Percentiles rank a stretch among this genome's conserved stretches.
Evolutionary conservation across 2,113 vertebrate species (phyloP).

Genomic region (Tautogolabrus adspersus): DNA sequence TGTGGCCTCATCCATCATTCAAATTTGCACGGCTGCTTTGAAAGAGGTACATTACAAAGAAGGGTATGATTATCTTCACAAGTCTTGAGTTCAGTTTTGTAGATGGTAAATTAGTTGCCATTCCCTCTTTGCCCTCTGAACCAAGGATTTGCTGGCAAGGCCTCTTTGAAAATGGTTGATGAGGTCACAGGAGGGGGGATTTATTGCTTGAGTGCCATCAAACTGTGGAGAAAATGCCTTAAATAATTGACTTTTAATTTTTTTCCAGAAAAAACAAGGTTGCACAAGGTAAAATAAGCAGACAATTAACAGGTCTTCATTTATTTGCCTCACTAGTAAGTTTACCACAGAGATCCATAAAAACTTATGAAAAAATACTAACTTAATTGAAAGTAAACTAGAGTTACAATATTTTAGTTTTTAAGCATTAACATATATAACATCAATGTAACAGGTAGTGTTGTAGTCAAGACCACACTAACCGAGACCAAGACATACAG

Average conservation of each 20-base stretch:
- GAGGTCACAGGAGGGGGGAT: conserved; percentile 8
- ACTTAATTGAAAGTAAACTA: too few species aligned
- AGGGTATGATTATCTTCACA: conserved; percentile 41
- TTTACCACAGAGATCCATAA: background rate
- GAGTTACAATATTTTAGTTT: too few species aligned
- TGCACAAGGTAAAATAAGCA: background rate
- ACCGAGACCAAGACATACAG: too few species aligned
- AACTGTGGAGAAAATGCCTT: background rate
- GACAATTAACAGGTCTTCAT: background rate
- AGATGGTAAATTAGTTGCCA: conserved; percentile 30
- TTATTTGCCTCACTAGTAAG: background rate
- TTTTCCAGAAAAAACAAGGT: conserved; percentile 11
- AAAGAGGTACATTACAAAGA: conserved; percentile 45
- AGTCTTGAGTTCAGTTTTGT: conserved; percentile 30
- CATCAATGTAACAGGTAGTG: too few species aligned
- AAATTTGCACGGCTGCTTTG: conserved; percentile 45
- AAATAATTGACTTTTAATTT: background rate
- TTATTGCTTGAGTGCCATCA: conserved; percentile 1
- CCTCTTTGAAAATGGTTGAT: conserved; percentile 19
- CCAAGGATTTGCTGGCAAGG: conserved; percentile 13
- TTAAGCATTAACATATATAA: too few species aligned
- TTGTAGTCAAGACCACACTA: too few species aligned
- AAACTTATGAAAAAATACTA: background rate
- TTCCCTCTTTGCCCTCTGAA: conserved; percentile 31
- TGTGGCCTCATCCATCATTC: conserved; percentile 45